phyloP scores from a whole-genome alignment of 2,113 vertebrate genomes.

The Uropsilus gracilis region DNA sequence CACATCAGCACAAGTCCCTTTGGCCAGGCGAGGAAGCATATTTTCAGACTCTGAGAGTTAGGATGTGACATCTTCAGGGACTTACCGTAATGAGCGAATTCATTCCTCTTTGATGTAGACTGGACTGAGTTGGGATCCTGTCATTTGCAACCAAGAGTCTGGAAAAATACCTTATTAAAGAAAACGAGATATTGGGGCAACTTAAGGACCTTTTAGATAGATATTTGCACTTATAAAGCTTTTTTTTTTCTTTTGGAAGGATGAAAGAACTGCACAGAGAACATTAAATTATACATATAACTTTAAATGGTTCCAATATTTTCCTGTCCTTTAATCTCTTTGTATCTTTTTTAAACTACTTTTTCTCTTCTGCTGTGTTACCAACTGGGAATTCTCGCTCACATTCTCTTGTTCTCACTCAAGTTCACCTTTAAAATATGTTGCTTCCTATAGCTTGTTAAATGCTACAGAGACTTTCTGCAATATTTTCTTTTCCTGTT shows the following conservation, averaged over 20 bases:
- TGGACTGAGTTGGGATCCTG: slow-evolving; percentile 23
- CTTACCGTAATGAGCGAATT: not conserved
- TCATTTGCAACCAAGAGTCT: slow-evolving; percentile 19
- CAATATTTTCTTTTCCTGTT: not conserved
- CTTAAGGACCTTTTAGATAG: slow-evolving; percentile 37
- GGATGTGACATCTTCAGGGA: not conserved
- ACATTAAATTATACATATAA: slow-evolving; percentile 53
- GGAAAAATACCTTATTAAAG: not conserved
- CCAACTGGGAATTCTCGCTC: slow-evolving; percentile 53
- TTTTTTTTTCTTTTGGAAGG: slow-evolving; percentile 9
- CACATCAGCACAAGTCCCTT: not conserved
- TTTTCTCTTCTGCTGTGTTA: slow-evolving; percentile 40
- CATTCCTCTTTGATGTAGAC: slow-evolving; percentile 25
- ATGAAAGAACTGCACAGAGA: slow-evolving; percentile 47
- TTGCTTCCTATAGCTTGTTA: not conserved
- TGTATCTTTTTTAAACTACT: slow-evolving; percentile 30
- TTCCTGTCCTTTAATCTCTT: slow-evolving; percentile 61
- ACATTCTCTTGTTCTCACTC: slow-evolving; percentile 18
- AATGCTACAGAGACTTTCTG: slow-evolving; percentile 32
- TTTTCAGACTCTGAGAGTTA: not conserved
- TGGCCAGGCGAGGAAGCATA: not conserved
- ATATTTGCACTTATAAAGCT: slow-evolving; percentile 23
- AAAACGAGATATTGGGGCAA: not conserved
- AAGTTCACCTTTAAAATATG: slow-evolving; percentile 61
- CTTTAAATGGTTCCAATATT: slow-evolving; percentile 55